Conservation (phyloP, 1,140 invertebrate species). For the Gryllus bimaculatus region DNA sequence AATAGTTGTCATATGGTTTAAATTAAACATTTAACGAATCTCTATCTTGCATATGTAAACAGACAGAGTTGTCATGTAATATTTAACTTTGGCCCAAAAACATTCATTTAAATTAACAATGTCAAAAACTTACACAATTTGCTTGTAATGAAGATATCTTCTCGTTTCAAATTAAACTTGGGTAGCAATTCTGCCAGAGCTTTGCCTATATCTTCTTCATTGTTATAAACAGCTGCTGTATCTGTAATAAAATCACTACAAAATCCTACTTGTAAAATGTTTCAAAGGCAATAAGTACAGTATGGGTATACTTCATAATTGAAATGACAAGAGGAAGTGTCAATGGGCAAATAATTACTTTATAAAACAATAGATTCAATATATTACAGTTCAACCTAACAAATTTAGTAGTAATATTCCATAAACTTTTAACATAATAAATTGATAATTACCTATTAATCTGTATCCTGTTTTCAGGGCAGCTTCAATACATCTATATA, state of each 20-base stretch:
- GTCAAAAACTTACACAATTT: constrained; percentile 51
- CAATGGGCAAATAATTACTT: no score
- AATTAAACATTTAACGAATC: no score
- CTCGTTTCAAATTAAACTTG: constrained; percentile 50
- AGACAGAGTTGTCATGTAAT: no score
- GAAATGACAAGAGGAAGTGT: no score
- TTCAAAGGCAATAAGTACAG: no score
- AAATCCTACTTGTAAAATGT: neutral
- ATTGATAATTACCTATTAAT: constrained; percentile 41
- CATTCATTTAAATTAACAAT: neutral
- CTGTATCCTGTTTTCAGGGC: constrained; percentile 45
- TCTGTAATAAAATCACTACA: constrained; percentile 40
- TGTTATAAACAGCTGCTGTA: constrained; percentile 62
- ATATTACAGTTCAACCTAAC: no score
- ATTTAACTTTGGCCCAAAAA: neutral
- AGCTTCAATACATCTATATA: constrained; percentile 39
- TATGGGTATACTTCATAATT: no score
- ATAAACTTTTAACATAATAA: constrained; percentile 1
- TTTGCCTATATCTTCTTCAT: constrained; percentile 57
- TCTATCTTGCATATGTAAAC: no score
- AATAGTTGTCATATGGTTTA: no score
- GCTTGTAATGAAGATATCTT: constrained; percentile 68
- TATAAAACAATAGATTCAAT: no score
- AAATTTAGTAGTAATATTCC: no score
- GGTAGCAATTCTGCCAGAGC: constrained; percentile 49